A percentile compares a stretch with the other conserved stretches of the same genome.
Conservation (phyloP, 2,888 invertebrate species). For the Schizotus pectinicornis region DNA sequence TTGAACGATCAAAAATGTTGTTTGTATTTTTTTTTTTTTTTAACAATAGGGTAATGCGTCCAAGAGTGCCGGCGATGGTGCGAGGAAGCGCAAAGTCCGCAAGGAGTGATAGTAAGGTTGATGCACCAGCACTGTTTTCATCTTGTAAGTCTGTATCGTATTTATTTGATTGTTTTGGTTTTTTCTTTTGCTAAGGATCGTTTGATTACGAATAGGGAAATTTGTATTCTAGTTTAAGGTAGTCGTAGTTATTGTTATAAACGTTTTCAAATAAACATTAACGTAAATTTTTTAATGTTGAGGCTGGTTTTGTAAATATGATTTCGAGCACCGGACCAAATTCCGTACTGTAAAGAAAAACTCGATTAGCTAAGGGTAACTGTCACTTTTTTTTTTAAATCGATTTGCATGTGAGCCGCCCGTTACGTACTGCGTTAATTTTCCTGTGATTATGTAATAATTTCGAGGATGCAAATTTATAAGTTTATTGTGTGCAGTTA, state of each 20-base stretch:
- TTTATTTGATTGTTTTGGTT: conserved; percentile 29
- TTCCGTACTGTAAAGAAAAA: not conserved
- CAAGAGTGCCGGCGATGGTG: conserved; percentile 43
- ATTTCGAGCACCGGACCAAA: not conserved
- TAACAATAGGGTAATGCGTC: conserved; percentile 16
- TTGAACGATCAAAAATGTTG: not conserved
- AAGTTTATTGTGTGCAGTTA: conserved; percentile 21
- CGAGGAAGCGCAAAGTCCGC: conserved; percentile 54
- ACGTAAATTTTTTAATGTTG: not conserved
- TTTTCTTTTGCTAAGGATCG: conserved; percentile 22
- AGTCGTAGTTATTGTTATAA: conserved; percentile 20
- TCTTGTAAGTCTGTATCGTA: conserved; percentile 31
- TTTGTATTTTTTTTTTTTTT: conserved; percentile 3
- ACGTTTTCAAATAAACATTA: conserved; percentile 18
- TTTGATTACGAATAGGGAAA: conserved; percentile 16
- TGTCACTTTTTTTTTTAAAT: conserved; percentile 8
- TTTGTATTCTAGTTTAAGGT: conserved; percentile 21
- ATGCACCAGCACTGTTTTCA: conserved; percentile 25
- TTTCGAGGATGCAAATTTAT: conserved; percentile 18
- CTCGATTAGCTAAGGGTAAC: not conserved
- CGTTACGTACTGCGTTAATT: not conserved
- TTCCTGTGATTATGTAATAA: conserved; percentile 25
- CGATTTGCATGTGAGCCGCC: too few relatives aligned
- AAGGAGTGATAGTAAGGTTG: conserved; percentile 47
- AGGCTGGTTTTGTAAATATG: not conserved